Percentiles rank a stretch among this genome's conserved stretches.
Conservation (phyloP, 2,797 vertebrate species). For the Aphelocoma californica region DNA sequence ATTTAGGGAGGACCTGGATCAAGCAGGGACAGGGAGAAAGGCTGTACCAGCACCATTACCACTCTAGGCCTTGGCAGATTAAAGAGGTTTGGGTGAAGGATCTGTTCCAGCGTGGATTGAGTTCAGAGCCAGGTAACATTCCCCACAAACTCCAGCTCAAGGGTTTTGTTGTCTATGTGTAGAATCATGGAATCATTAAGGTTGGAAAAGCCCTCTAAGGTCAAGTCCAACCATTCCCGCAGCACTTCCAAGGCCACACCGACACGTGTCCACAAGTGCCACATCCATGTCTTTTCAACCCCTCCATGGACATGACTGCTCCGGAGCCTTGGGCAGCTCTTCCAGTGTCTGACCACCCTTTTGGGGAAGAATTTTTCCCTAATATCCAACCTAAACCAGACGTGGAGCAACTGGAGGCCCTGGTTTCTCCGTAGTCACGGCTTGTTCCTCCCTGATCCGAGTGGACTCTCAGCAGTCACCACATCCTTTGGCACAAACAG, state of each 20-base stretch:
- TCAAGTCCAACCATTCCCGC: fast-evolving
- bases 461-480: background rate
- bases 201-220: background rate
- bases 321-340: background rate
- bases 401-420: background rate
- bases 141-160: background rate
- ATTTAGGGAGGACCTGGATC: background rate
- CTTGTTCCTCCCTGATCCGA: background rate
- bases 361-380: background rate
- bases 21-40: background rate
- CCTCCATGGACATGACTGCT: too few species aligned
- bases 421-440: background rate
- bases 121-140: background rate
- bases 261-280: background rate
- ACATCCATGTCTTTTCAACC: fast-evolving
- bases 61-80: background rate
- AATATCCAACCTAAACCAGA: background rate
- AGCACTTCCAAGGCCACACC: background rate
- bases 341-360: background rate
- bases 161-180: background rate
- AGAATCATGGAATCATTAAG: background rate
- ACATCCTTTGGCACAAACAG: background rate
- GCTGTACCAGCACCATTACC: background rate
- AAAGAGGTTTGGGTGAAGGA: background rate
- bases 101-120: background rate